A percentile compares a stretch with the other conserved stretches of the same genome.
phyloP scores from a whole-genome alignment of 2,797 vertebrate genomes.

The Ispidina lecontei region DNA sequence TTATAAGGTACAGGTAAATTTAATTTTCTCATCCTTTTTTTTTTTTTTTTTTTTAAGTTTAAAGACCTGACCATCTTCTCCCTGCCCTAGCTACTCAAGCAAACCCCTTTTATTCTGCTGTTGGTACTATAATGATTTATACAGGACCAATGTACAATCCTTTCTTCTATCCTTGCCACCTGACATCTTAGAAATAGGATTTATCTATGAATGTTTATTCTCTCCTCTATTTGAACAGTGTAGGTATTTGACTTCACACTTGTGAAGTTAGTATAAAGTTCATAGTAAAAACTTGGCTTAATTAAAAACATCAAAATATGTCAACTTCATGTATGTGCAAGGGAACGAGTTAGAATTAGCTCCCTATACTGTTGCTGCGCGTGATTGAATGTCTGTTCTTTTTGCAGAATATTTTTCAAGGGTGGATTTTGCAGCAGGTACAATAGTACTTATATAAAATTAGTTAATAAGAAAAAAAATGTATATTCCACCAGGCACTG shows the following conservation, averaged over 20 bases:
- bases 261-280: constrained; percentile 1
- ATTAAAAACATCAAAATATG: constrained; percentile 6
- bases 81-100: background rate
- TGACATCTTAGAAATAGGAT: background rate
- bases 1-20: background rate
- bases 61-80: background rate
- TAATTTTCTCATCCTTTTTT: background rate
- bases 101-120: background rate
- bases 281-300: background rate
- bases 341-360: background rate
- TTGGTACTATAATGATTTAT: background rate
- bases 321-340: background rate
- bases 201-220: background rate
- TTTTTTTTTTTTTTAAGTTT: background rate
- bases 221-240: background rate
- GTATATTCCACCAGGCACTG: background rate
- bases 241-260: constrained; percentile 18
- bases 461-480: background rate
- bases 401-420: background rate
- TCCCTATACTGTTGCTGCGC: background rate
- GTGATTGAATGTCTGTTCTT: background rate
- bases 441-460: background rate
- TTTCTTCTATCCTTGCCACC: background rate
- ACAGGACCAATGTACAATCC: background rate
- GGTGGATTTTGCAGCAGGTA: background rate